These are phyloP conservation scores for Incurvaria masculella DNA, from an alignment of 2,888 invertebrate species.

Conservation along the genomic window DNA sequence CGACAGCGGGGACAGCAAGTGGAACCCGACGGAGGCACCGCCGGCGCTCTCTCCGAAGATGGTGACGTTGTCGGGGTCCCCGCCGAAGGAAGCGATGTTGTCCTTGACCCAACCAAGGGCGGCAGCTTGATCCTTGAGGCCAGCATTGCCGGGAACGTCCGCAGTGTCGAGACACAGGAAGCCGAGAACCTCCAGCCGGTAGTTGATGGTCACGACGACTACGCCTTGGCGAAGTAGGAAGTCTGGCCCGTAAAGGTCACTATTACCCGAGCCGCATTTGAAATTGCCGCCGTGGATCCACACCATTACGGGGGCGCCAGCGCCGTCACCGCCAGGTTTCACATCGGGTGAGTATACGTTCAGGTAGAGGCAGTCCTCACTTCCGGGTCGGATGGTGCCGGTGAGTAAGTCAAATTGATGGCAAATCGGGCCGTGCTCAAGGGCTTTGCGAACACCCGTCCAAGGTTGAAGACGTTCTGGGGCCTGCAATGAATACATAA, in stretches of 20 bases:
- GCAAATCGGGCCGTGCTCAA: conserved; percentile 28
- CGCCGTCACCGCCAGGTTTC: conserved; percentile 17
- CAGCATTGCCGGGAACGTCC: not conserved
- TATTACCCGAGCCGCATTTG: conserved; percentile 29
- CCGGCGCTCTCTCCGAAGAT: conserved; percentile 47
- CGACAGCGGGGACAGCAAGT: conserved; percentile 41
- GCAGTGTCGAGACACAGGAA: not conserved
- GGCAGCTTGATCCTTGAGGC: not conserved
- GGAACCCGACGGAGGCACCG: conserved; percentile 28
- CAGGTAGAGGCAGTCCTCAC: conserved; percentile 39
- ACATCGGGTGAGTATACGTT: conserved; percentile 38
- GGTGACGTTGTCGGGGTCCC: conserved; percentile 24
- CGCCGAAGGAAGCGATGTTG: not conserved
- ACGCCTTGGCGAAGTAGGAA: conserved; percentile 33
- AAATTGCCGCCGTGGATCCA: conserved; percentile 35
- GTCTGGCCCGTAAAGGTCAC: conserved; percentile 34
- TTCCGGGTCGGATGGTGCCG: conserved; percentile 21
- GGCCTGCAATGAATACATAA: conserved; percentile 29
- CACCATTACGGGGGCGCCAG: conserved; percentile 33
- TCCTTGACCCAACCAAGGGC: not conserved
- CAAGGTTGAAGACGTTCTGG: conserved; percentile 32
- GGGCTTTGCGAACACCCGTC: conserved; percentile 33
- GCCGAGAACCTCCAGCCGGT: conserved; percentile 25
- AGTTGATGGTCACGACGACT: conserved; percentile 39
- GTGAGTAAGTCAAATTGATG: conserved; percentile 24